Evolutionary conservation across 2,113 vertebrate species (phyloP).

Genomic region (Elachura formosa): DNA sequence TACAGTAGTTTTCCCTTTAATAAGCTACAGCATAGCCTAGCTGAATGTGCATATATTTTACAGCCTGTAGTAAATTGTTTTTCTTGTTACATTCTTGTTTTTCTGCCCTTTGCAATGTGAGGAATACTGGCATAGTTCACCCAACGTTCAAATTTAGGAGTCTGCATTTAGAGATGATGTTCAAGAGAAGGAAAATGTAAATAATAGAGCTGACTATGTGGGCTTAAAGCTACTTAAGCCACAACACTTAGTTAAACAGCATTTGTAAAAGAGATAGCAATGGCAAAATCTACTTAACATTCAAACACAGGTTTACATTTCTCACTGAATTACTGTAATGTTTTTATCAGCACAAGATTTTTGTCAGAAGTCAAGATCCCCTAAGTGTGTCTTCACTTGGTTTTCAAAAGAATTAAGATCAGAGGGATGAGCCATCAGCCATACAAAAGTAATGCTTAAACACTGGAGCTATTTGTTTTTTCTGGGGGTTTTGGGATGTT

Average conservation of each 20-base stretch:
- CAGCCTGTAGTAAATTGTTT: conserved; percentile 35
- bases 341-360: neutral
- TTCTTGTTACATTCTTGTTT: conserved; percentile 55
- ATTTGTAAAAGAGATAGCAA: neutral
- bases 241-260: neutral
- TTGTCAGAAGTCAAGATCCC: neutral
- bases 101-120: conserved; percentile 17
- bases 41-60: conserved; percentile 27
- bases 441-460: neutral
- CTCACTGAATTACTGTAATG: neutral
- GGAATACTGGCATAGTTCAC: neutral
- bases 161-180: neutral
- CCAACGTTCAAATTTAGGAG: neutral
- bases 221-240: neutral
- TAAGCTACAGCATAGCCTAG: neutral
- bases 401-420: neutral
- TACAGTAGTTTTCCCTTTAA: neutral
- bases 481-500: neutral
- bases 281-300: neutral
- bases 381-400: neutral
- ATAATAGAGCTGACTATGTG: neutral
- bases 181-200: neutral
- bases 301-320: neutral
- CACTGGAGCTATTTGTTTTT: neutral
- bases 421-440: neutral